These are phyloP conservation scores for Podargus strigoides DNA, from an alignment of 2,797 vertebrate genomes.

Conservation along the genomic window DNA sequence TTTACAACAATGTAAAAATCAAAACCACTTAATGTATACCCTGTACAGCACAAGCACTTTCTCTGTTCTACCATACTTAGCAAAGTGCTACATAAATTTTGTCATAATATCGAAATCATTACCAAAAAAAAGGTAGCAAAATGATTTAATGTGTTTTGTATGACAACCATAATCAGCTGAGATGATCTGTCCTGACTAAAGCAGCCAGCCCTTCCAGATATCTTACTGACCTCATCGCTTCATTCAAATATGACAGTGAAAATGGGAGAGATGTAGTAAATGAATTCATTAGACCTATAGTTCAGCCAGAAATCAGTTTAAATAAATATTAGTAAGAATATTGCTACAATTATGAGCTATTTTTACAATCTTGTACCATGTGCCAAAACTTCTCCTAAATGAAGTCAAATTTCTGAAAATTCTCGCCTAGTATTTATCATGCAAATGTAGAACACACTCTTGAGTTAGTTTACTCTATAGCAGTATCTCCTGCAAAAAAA, in stretches of 20 bases:
- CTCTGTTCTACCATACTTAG: background rate
- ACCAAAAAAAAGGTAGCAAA: background rate
- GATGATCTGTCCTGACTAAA: background rate
- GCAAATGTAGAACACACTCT: background rate
- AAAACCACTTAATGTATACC: background rate
- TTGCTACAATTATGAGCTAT: background rate
- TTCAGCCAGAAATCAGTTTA: background rate
- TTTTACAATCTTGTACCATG: background rate
- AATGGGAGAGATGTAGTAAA: background rate
- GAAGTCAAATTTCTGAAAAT: background rate
- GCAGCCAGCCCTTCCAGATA: background rate
- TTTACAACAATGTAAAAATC: background rate
- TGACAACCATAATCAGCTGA: background rate
- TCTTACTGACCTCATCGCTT: background rate
- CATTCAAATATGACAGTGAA: background rate
- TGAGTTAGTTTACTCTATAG: background rate
- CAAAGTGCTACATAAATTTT: background rate
- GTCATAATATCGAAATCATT: background rate
- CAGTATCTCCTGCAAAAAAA: background rate
- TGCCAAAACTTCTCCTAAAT: background rate
- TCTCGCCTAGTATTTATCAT: background rate
- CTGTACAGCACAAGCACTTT: background rate
- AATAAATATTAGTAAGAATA: background rate
- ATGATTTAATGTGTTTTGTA: background rate
- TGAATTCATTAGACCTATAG: background rate